A percentile compares a stretch with the other conserved stretches of the same genome.
Evolutionary conservation across 1,140 invertebrate genomes (phyloP).

Genomic region (Aphelinus atriplicis): DNA sequence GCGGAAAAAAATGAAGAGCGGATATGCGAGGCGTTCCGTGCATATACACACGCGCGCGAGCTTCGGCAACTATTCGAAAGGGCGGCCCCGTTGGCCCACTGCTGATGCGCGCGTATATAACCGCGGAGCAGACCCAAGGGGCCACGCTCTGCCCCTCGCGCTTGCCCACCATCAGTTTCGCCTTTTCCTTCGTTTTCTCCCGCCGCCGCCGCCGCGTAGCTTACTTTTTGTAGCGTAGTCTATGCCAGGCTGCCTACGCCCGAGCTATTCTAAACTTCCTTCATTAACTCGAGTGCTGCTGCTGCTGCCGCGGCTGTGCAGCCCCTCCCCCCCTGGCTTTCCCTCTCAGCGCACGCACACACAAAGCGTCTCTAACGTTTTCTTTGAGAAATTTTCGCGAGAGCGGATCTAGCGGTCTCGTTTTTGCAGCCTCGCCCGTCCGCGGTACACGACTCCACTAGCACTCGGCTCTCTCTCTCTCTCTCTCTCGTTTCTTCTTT

Average conservation of each 20-base stretch:
- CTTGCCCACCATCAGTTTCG: background rate
- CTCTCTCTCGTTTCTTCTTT: too few species aligned
- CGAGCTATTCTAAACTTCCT: constrained; percentile 20
- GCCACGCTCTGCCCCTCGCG: background rate
- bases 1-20: too few species aligned
- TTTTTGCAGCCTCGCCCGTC: background rate
- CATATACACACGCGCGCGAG: too few species aligned
- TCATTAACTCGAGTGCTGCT: constrained; percentile 32
- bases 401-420: background rate
- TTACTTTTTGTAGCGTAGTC: constrained; percentile 11
- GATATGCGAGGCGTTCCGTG: too few species aligned
- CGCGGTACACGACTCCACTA: background rate
- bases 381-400: constrained; percentile 24
- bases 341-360: background rate
- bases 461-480: too few species aligned
- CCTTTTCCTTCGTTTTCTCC: constrained; percentile 20
- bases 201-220: background rate
- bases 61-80: background rate
- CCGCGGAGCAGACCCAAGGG: background rate
- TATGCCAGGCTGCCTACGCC: background rate
- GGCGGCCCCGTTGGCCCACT: background rate
- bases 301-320: background rate
- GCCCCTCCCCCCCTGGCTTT: too few species aligned
- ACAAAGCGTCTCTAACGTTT: constrained; percentile 27
- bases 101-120: background rate